A percentile compares a stretch with the other conserved stretches of the same genome.
These are phyloP conservation scores for Theocolax elegans DNA, from an alignment of 1,140 invertebrate species.

Conservation along the genomic window DNA sequence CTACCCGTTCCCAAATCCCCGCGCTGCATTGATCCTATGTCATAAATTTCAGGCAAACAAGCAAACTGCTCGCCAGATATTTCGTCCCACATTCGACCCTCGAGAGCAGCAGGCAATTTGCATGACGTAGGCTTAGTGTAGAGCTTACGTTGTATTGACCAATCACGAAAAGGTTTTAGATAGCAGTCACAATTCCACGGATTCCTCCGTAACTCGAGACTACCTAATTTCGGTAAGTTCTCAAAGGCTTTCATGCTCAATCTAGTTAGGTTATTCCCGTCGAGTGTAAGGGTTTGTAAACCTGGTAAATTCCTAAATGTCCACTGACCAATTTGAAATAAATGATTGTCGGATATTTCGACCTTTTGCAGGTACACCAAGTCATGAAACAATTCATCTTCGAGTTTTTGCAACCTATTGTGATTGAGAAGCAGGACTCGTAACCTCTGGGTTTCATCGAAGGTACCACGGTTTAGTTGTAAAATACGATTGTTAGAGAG, in stretches of 20 bases:
- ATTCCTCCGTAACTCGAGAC: conserved; percentile 82
- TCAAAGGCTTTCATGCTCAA: conserved; percentile 72
- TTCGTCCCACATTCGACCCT: conserved; percentile 78
- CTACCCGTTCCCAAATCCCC: conserved; percentile 74
- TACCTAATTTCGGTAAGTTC: conserved; percentile 74
- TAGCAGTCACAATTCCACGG: conserved; percentile 91
- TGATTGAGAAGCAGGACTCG: conserved; percentile 78
- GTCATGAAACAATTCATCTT: conserved; percentile 81
- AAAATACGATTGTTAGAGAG: conserved; percentile 81
- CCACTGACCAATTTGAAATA: conserved; percentile 75
- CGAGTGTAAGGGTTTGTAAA: conserved; percentile 75
- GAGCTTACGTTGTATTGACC: conserved; percentile 77
- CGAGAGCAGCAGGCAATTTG: conserved; percentile 73
- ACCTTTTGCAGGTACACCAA: conserved; percentile 80
- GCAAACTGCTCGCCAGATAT: conserved; percentile 81
- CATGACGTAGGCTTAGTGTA: conserved; percentile 80
- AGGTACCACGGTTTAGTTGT: conserved; percentile 76
- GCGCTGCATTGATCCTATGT: conserved; percentile 66
- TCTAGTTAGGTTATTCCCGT: conserved; percentile 77
- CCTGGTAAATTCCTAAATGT: conserved; percentile 78
- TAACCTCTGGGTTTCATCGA: conserved; percentile 75
- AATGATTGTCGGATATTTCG: conserved; percentile 78
- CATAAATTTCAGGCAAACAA: conserved; percentile 80
- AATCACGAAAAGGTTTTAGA: conserved; percentile 81
- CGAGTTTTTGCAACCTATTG: conserved; percentile 77